Conservation (phyloP, 2,888 invertebrate genomes). For the Eupithecia subfuscata region DNA sequence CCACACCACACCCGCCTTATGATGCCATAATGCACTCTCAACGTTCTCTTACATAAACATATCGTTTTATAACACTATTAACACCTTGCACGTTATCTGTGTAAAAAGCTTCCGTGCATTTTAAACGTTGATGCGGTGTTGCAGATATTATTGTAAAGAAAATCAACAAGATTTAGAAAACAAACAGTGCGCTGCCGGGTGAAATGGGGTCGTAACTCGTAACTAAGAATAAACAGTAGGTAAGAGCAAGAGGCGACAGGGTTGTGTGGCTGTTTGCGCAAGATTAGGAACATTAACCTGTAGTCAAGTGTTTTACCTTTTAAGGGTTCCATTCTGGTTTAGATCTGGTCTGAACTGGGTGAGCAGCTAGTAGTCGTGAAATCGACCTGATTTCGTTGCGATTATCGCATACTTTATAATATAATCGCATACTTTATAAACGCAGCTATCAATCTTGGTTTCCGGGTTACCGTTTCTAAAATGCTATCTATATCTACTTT, state of each 20-base stretch:
- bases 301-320: conserved; percentile 53
- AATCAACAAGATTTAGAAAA: conserved; percentile 58
- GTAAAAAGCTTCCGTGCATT: conserved; percentile 35
- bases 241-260: conserved; percentile 56
- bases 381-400: conserved; percentile 23
- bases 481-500: conserved; percentile 25
- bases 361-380: background rate
- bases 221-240: conserved; percentile 67
- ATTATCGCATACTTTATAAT: conserved; percentile 38
- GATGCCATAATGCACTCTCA: conserved; percentile 9
- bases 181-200: conserved; percentile 53
- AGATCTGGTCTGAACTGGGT: conserved; percentile 32
- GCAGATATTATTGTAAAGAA: conserved; percentile 52
- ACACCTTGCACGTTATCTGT: conserved; percentile 5
- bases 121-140: conserved; percentile 33
- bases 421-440: conserved; percentile 38
- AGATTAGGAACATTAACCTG: conserved; percentile 71
- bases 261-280: conserved; percentile 63
- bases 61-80: conserved; percentile 10
- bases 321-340: conserved; percentile 50
- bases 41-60: conserved; percentile 24
- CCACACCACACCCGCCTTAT: background rate
- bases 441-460: conserved; percentile 52
- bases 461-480: conserved; percentile 46
- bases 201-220: conserved; percentile 63